phyloP scores from a whole-genome alignment of 1,140 invertebrate genomes.

The Tetragnatha versicolor region DNA sequence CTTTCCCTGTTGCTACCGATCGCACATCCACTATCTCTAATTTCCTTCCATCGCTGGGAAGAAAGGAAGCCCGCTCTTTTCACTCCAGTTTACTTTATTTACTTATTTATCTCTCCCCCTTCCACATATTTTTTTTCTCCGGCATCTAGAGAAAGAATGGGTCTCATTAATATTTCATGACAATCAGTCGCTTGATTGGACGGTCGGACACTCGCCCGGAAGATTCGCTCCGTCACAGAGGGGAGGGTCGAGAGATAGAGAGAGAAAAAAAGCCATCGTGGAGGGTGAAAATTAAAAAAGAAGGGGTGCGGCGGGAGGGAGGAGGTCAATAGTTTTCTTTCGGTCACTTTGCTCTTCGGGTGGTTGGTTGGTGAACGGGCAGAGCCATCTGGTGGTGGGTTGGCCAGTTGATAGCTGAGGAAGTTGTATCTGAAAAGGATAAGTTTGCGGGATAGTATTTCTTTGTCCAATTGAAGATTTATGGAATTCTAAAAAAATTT shows the following conservation, averaged over 20 bases:
- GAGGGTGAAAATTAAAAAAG: not conserved
- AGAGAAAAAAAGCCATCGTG: constrained; percentile 11
- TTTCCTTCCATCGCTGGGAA: constrained; percentile 38
- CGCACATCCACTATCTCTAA: constrained; percentile 41
- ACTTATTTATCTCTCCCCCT: constrained; percentile 12
- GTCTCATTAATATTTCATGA: constrained; percentile 55
- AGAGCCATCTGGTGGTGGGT: constrained; percentile 26
- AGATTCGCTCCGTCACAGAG: constrained; percentile 34
- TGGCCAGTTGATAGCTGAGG: not conserved
- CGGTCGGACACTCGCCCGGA: constrained; percentile 33
- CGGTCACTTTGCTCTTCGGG: constrained; percentile 10
- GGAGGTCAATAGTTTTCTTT: constrained; percentile 31
- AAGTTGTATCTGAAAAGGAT: not conserved
- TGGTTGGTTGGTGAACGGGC: not conserved
- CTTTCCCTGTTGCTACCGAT: not conserved
- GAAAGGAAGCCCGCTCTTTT: constrained; percentile 1
- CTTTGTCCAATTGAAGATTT: too few relatives aligned
- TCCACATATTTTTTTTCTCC: not conserved
- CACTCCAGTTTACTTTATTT: constrained; percentile 18
- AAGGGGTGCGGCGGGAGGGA: not conserved
- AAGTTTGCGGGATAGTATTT: not conserved
- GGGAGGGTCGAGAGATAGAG: not conserved
- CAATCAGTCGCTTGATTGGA: constrained; percentile 53
- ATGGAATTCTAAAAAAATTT: too few relatives aligned
- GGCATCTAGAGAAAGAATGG: constrained; percentile 19